Base-by-base conservation (phyloP, 2,888 invertebrate species). In the Eupithecia tripunctaria region DNA sequence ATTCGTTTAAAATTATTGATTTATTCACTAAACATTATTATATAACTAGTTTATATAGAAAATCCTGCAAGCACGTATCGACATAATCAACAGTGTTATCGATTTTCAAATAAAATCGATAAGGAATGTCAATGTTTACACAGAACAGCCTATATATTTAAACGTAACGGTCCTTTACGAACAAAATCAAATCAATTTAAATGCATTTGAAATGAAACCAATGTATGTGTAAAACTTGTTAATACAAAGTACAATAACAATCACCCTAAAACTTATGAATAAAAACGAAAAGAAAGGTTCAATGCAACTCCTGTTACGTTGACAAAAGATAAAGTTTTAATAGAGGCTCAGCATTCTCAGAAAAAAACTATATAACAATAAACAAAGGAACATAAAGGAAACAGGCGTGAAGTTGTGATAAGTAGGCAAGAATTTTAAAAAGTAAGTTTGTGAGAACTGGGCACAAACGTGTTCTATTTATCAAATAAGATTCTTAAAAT, bases 91-190 rank as follows among this genome's bases (percentile, higher is more conserved):
- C 36, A 41, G 38, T 56, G 36, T 29, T 73, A 76, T 76, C 76
- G 5, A 47, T 71, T 66, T 72, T 71, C 74, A 78, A 74, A 77
- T 67, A 75, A 64, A 67, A 68, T 29, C 62, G 77, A 78, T 78
- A 78, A 74, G 62, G 51, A 47, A 74, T 72, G 71, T 70, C 68
- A 79, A 80, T 79, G 74, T 80, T 79, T 78, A 69, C 65, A 64
- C 56, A 71, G 69, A 78, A 76, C 75, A 69, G 32, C 71, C 69
- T 68, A 76, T 70, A 63, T 77, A 79, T 78, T 77, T 71, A 76
- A 78, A 80, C n/a, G 63, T 77, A 82, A 81, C 82, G 81, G 80
- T 70, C 59, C 62, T 68, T 78, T 78, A 75, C 62, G 60, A 72
- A 78, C 43, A 36, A 68, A 76, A 72, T 68, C 43, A 72, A 70